Evolutionary conservation across 2,888 invertebrate species (phyloP).

Genomic region (Phalera bucephala): DNA sequence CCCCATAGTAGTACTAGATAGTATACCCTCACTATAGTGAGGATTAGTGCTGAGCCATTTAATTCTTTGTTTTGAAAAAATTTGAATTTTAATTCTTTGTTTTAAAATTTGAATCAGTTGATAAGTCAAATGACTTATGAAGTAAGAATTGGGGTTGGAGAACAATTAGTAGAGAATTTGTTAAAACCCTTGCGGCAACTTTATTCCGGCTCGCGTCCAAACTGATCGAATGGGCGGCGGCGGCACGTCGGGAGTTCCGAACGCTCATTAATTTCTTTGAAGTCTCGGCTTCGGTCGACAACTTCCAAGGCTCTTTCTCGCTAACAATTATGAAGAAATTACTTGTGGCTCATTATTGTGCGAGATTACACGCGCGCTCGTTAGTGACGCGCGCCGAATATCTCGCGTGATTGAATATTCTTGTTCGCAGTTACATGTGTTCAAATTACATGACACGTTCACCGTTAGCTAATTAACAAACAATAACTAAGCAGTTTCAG

Average conservation of each 20-base stretch:
- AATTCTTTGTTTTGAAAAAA: constrained; percentile 51
- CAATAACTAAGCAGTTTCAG: no score
- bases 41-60: constrained; percentile 33
- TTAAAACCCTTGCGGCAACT: constrained; percentile 62
- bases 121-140: constrained; percentile 49
- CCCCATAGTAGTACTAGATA: no score
- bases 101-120: constrained; percentile 51
- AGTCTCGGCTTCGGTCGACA: constrained; percentile 66
- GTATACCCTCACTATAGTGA: no score
- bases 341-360: no score
- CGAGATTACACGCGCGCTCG: no score
- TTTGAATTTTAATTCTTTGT: no score
- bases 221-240: constrained; percentile 76
- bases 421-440: no score
- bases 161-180: constrained; percentile 72
- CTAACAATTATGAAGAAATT: no score
- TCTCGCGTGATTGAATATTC: no score
- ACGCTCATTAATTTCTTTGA: constrained; percentile 82
- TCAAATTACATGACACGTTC: no score
- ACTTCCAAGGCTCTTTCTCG: constrained; percentile 64
- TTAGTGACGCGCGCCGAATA: no score
- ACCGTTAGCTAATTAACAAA: no score
- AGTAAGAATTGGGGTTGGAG: constrained; percentile 45
- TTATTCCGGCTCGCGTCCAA: constrained; percentile 81
- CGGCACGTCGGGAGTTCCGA: constrained; percentile 77